A percentile compares a stretch with the other conserved stretches of the same genome.
These are phyloP conservation scores for Hybos culiciformis DNA, from an alignment of 2,888 invertebrate genomes.

Conservation along the genomic window DNA sequence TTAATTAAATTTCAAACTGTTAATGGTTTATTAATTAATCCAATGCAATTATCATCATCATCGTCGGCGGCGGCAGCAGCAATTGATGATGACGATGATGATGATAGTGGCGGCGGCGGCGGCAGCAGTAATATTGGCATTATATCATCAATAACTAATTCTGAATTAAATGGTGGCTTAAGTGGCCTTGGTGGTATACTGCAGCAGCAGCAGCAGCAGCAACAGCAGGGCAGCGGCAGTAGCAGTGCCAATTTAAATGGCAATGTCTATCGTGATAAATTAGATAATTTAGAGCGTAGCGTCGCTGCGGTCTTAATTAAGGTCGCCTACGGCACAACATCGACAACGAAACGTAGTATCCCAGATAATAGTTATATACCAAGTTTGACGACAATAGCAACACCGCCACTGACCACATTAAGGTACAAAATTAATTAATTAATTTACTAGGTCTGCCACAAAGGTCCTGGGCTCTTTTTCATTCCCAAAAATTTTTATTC, in stretches of 20 bases:
- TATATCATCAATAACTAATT: conserved; percentile 7
- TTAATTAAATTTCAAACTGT: neutral
- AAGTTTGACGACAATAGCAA: conserved; percentile 48
- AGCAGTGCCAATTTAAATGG: conserved; percentile 17
- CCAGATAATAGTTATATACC: conserved; percentile 47
- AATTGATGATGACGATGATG: conserved; percentile 2
- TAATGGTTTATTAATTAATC: neutral
- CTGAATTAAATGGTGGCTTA: conserved; percentile 7
- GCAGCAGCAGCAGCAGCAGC: conserved; percentile 5
- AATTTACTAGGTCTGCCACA: neutral
- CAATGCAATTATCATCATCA: too few species aligned
- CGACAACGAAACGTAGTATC: conserved; percentile 52
- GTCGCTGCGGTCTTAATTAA: conserved; percentile 54
- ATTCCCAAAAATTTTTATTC: neutral
- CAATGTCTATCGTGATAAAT: conserved; percentile 41
- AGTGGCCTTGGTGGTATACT: conserved; percentile 7
- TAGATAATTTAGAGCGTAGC: conserved; percentile 47
- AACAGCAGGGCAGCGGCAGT: conserved; percentile 7
- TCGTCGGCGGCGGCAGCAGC: conserved; percentile 5
- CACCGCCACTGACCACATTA: conserved; percentile 45
- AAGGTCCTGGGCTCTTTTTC: too few species aligned
- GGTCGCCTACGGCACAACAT: conserved; percentile 50
- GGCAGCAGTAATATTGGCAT: conserved; percentile 11
- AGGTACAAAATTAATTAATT: conserved; percentile 25
- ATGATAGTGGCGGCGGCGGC: conserved; percentile 10